These are phyloP conservation scores for Sebastes matsubarae DNA, from an alignment of 2,797 vertebrate genomes.

Conservation along the genomic window DNA sequence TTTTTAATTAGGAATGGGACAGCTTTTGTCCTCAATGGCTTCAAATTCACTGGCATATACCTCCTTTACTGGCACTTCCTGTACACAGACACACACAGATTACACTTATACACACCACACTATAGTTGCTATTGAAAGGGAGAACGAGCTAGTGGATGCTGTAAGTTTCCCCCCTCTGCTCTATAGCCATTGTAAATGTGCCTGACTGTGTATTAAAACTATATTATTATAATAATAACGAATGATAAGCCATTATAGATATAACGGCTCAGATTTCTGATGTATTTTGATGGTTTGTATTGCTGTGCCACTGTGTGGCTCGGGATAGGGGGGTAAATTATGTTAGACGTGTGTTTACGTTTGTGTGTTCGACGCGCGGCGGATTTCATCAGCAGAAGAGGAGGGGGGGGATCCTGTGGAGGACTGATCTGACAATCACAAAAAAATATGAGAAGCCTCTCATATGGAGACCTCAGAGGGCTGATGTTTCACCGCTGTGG, in stretches of 20 bases:
- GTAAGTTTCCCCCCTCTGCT: constrained; percentile 43
- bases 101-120: constrained; percentile 7
- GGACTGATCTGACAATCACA: constrained; percentile 60
- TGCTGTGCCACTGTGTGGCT: constrained; percentile 84
- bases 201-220: constrained; percentile 73
- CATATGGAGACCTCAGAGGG: constrained; percentile 19
- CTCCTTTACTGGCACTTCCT: constrained; percentile 48
- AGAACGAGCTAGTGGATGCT: constrained; percentile 13
- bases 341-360: constrained; percentile 75
- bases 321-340: constrained; percentile 78
- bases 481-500: constrained; percentile 37
- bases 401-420: constrained; percentile 27
- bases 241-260: constrained; percentile 65
- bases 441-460: neutral
- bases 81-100: constrained; percentile 17
- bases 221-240: constrained; percentile 51
- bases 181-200: constrained; percentile 79
- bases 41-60: constrained; percentile 39
- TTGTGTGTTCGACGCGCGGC: constrained; percentile 53
- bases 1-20: constrained; percentile 46
- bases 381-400: constrained; percentile 43
- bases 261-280: constrained; percentile 53
- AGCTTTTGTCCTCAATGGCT: constrained; percentile 36
- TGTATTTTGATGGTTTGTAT: constrained; percentile 70
- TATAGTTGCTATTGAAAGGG: constrained; percentile 25